These are phyloP conservation scores for Zoanthus gigantus DNA, from an alignment of 92 coral and sea anemone genomes.

Conservation along the genomic window DNA sequence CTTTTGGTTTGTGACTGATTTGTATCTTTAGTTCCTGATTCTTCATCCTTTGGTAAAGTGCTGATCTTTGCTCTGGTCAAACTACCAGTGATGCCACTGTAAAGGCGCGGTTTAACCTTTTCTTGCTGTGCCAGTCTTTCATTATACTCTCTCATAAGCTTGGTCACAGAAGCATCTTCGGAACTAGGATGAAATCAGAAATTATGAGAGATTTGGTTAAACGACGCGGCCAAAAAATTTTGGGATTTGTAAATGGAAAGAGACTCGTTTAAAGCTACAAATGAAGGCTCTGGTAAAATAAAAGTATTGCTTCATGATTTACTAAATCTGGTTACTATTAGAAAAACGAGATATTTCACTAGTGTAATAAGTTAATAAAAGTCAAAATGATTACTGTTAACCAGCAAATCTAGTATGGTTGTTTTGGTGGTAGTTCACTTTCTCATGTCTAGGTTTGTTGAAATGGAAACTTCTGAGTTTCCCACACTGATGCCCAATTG, in stretches of 20 bases:
- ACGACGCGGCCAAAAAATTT: neutral
- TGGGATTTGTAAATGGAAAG: neutral
- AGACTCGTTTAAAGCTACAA: neutral
- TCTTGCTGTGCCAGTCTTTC: constrained; percentile 55
- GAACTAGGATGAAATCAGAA: constrained; percentile 31
- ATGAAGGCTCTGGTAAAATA: neutral
- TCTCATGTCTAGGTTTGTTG: neutral
- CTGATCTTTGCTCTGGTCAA: constrained; percentile 34
- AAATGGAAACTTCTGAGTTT: neutral
- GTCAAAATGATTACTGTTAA: neutral
- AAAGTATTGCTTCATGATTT: neutral
- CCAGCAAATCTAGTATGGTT: neutral
- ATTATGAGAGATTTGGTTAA: too few species aligned
- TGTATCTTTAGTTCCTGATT: neutral
- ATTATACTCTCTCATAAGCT: constrained; percentile 69
- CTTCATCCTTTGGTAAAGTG: constrained; percentile 9
- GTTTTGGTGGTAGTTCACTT: neutral
- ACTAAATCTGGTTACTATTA: neutral
- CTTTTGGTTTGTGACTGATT: neutral
- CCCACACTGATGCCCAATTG: too few species aligned
- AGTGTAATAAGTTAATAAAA: neutral
- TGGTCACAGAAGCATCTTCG: constrained; percentile 69
- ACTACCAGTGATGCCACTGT: constrained; percentile 61
- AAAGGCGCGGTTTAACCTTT: constrained; percentile 68
- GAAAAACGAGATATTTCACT: neutral